Evolutionary conservation across 2,797 vertebrate species (phyloP), one percentile per base, ranked within the genome.

Genomic region (Cyprinodon diabolis): DNA sequence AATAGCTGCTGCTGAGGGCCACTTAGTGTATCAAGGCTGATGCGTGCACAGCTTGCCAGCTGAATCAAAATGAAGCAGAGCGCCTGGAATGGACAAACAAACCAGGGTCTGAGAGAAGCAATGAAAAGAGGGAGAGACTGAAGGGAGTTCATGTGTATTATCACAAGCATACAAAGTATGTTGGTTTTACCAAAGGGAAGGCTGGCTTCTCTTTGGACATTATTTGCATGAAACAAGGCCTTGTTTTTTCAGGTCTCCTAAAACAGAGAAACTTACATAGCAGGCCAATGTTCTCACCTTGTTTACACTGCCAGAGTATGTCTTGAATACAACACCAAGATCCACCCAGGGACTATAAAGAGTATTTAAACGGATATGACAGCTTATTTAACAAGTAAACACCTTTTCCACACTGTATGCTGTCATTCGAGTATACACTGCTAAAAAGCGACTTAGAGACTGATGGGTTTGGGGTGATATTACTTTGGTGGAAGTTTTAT

Each of bases 21-120:
- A 90, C 87, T 92, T 92, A 89, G 88, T 86, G 91, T 84, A 91
- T 93, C 86, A 86, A 83, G 84, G 81, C 87, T 88, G 88, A 88
- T 90, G 89, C 86, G 85, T 69, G 85, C 87, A 84, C 77, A 85
- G 77, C 76, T 84, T 90, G 88, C 80, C 82, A 87, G 82, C 81
- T 81, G 92, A 89, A 92, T 91, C 86, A 81, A 89, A 93, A 93
- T 91, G 85, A 93, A 86, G 74, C 66, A 77, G 51, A 25, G 77
- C 90, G 83, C 84, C 78, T 83, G 85, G 75, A 87, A 88, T 76
- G 69, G 62, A 84, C 74, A 83, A 87, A 89, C 78, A 81, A 91
- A 90, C 88, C 78, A 82, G 72, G 68, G 76, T 77, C 79, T 87
- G 69, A 87, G 84, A 79, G 66, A 81, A 70, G 70, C 75, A 82